phyloP scores from a whole-genome alignment of 1,140 invertebrate species.

The Drosophila baimaii region DNA sequence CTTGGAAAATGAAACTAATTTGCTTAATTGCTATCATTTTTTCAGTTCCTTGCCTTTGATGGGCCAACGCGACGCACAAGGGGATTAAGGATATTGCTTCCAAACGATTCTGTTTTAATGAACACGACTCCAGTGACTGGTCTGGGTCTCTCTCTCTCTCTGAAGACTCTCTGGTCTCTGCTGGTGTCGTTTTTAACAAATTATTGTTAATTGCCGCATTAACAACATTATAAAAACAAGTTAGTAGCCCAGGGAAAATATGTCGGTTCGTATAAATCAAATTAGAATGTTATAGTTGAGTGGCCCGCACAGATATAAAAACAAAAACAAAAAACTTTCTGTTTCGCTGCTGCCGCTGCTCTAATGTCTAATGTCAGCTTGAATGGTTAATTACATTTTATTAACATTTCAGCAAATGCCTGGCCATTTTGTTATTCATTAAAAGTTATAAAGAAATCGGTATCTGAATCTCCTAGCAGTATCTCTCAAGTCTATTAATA shows the following conservation, averaged over 20 bases:
- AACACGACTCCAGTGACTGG: neutral
- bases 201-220: conserved; percentile 53
- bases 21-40: conserved; percentile 9
- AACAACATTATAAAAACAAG: conserved; percentile 49
- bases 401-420: conserved; percentile 9
- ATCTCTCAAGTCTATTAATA: conserved; percentile 18
- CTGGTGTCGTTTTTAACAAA: conserved; percentile 53
- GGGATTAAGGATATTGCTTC: neutral
- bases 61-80: neutral
- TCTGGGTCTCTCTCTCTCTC: neutral
- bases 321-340: conserved; percentile 5
- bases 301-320: neutral
- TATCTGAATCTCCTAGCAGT: neutral
- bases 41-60: neutral
- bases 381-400: conserved; percentile 10
- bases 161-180: neutral
- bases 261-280: conserved; percentile 8
- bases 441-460: neutral
- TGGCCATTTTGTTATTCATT: neutral
- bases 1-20: conserved; percentile 6
- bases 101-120: conserved; percentile 2
- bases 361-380: neutral
- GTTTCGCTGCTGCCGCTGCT: neutral
- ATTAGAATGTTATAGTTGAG: conserved; percentile 24
- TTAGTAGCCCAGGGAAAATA: conserved; percentile 12